Base-by-base conservation (phyloP, 1,140 invertebrate genomes). In the Dreissena polymorpha region DNA sequence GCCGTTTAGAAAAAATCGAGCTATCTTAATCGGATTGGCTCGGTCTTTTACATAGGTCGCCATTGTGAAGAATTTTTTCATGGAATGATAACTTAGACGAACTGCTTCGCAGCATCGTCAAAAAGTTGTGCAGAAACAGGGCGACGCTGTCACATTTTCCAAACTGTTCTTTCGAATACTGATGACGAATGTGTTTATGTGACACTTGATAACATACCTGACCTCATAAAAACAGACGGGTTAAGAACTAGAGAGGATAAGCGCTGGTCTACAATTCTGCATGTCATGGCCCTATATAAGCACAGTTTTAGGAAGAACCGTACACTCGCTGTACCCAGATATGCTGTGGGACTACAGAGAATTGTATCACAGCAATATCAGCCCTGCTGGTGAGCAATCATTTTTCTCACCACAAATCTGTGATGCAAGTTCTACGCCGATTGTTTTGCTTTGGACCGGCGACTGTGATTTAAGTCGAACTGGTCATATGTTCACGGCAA, bases 281-380 rank as follows among this genome's bases (percentile, higher is more conserved):
- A 67, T 10, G 64, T 67, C 13, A 67, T 67, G 64, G 64, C 64
- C 13, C 64, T 67, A n/a, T n/a, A n/a, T 65, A 16, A 67, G 64
- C 23, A n/a, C 64, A 23, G 10, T 23, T 27, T 29, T 67, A 27
- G 64, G 64, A 14, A 18, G 64, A 67, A 23, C 23, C 13, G 10
- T 23, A n/a, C 16, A 29, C 2, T 67, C 64, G 16, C 23, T 67
- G 14, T 67, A 67, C 29, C 64, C 64, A n/a, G 64, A 67, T 25
- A 23, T 67, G 21, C 64, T 3, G 29, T 67, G 64, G 64, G 21
- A 67, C 29, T 67, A 67, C 29, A 23, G 64, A 29, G 64, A 23
- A 14, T 23, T 67, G 21, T 67, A 67, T 23, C 23, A 67, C 64
- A 67, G 23, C 14, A 23, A 27, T n/a, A 23, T 67, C 14, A 13